A percentile compares a stretch with the other conserved stretches of the same genome.
Conservation (phyloP, 2,797 vertebrate species). For the Rhinatrema bivittatum region DNA sequence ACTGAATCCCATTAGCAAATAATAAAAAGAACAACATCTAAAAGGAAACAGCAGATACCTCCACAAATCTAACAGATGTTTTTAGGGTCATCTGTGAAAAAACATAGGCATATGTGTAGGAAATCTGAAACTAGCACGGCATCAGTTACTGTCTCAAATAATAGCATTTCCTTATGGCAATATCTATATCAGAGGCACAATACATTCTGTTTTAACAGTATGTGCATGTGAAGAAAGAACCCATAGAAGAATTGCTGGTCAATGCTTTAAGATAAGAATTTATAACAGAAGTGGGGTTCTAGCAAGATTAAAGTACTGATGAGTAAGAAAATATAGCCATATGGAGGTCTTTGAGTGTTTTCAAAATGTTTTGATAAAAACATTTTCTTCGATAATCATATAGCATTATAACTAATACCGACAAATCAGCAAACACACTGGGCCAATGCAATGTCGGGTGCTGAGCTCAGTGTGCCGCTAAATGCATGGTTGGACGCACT, state of each 20-base stretch:
- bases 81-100: conserved; percentile 62
- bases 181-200: conserved; percentile 57
- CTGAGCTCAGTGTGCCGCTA: no score
- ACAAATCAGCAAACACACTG: no score
- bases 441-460: no score
- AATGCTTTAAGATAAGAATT: no score
- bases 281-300: no score
- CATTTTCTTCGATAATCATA: no score
- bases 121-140: conserved; percentile 63
- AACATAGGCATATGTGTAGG: conserved; percentile 71
- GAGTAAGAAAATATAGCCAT: no score
- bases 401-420: no score
- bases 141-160: conserved; percentile 65
- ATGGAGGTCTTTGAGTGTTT: no score
- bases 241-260: conserved; percentile 23
- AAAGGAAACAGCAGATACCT: conserved; percentile 61
- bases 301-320: no score
- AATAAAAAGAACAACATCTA: conserved; percentile 48
- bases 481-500: no score
- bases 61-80: conserved; percentile 68
- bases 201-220: conserved; percentile 51
- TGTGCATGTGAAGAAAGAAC: conserved; percentile 39
- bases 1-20: conserved; percentile 25
- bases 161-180: conserved; percentile 64
- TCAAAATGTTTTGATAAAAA: no score